Evolutionary conservation across 1,140 invertebrate genomes (phyloP).

Genomic region (Vanessa atalanta): DNA sequence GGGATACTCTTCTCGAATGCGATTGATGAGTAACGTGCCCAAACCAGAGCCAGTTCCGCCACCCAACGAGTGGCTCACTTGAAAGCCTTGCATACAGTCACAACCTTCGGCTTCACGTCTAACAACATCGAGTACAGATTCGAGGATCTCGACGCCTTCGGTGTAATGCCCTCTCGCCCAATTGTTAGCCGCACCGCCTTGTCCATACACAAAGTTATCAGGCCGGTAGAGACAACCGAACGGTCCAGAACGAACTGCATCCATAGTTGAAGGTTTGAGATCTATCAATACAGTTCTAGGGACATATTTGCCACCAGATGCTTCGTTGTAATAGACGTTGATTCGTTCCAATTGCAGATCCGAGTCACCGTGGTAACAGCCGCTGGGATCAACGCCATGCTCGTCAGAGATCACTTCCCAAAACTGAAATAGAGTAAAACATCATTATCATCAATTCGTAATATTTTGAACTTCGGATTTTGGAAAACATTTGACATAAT

Average conservation of each 20-base stretch:
- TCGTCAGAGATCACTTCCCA: slow-evolving; percentile 88
- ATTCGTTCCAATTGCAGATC: slow-evolving; percentile 91
- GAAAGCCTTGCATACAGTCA: slow-evolving; percentile 94
- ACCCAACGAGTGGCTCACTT: slow-evolving; percentile 90
- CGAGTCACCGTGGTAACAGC: slow-evolving; percentile 89
- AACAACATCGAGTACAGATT: slow-evolving; percentile 92
- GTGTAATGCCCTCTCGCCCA: slow-evolving; percentile 97
- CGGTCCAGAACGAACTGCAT: slow-evolving; percentile 87
- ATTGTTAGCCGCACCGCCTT: slow-evolving; percentile 85
- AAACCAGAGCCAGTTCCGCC: slow-evolving; percentile 94
- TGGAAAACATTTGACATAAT: neutral
- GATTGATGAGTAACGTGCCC: slow-evolving; percentile 92
- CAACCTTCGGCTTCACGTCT: slow-evolving; percentile 94
- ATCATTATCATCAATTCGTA: no score
- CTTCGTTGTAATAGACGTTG: slow-evolving; percentile 94
- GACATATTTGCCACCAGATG: slow-evolving; percentile 89
- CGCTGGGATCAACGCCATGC: slow-evolving; percentile 91
- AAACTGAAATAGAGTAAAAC: slow-evolving; percentile 53
- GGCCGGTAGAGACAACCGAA: slow-evolving; percentile 92
- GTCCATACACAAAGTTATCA: slow-evolving; percentile 94
- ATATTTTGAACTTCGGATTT: no score
- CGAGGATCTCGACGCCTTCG: slow-evolving; percentile 94
- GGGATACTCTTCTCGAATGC: slow-evolving; percentile 92
- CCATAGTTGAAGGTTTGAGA: slow-evolving; percentile 90
- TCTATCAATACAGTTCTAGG: slow-evolving; percentile 90